Evolutionary conservation across 1,140 invertebrate species (phyloP), one percentile per base, ranked within the genome.

Genomic region (Apis dorsata): DNA sequence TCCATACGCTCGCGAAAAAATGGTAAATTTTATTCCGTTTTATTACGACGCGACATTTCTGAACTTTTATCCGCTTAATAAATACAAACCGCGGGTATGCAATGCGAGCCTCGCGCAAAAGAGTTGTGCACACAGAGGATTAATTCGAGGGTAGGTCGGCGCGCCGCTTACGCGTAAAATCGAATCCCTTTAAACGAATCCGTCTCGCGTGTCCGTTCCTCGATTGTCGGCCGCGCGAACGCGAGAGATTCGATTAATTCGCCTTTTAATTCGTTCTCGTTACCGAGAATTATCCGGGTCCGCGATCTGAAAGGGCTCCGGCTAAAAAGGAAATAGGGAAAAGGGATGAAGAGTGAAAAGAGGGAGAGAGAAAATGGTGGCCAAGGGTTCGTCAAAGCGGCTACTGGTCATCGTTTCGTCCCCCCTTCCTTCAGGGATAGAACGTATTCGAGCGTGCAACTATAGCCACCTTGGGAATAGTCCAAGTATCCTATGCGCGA

Each of bases 191-290:
- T 70, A 79, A 79, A 70, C 44, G 66, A n/a, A 79, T 79, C 60
- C 53, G 34, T 70, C 19, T 51, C 57, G 69, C 63, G 63, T 51
- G 59, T 60, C 44, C 44, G 7, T 21, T 34, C 55, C 15, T 9
- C 51, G 69, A 80, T 63, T 80, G 24, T 69, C 13, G 19, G 12
- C 85, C 84, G 85, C 84, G 83, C 83, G 76, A 79, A 84, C 70
- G 79, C 65, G 72, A 44, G 44, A 88, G 86, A 91, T 88, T 88
- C 90, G 90, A 91, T 91, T 89, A 90, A 89, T 88, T 87, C 87
- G 84, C 85, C 85, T 90, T 91, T 92, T 92, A 91, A 92, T 91
- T 90, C 89, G 81, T 88, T 85, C 83, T 91, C 89, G 91, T 92
- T 91, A 89, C 89, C 34, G 88, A 87, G 90, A 92, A 91, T 92